A percentile compares a stretch with the other conserved stretches of the same genome.
Evolutionary conservation across 2,113 vertebrate genomes (phyloP).

Genomic region (Oreotrochilus melanogaster): DNA sequence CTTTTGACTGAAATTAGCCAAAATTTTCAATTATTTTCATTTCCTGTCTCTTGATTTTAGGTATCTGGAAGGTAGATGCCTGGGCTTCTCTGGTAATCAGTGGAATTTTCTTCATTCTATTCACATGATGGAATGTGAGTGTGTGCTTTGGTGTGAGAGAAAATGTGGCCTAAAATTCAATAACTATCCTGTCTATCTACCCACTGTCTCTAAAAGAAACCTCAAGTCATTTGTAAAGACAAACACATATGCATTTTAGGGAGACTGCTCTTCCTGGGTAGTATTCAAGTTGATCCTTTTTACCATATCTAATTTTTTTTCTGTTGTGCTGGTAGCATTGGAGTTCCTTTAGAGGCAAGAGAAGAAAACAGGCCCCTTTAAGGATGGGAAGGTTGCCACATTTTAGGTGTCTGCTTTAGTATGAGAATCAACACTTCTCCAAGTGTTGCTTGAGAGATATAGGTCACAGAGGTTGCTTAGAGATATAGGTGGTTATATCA

Average conservation of each 20-base stretch:
- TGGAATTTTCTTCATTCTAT: background rate
- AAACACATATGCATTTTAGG: background rate
- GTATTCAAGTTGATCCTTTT: background rate
- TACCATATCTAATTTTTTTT: background rate
- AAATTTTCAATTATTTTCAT: background rate
- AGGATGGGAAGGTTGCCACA: background rate
- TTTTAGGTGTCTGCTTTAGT: background rate
- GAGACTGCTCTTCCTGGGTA: background rate
- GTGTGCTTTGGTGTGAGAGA: background rate
- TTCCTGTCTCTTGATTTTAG: background rate
- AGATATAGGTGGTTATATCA: background rate
- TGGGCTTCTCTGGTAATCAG: background rate
- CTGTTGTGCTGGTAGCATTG: background rate
- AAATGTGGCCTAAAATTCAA: background rate
- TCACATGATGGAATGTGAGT: background rate
- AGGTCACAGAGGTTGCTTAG: background rate
- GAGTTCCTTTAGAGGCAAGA: background rate
- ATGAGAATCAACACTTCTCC: background rate
- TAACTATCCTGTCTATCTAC: background rate
- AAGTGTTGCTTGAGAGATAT: too few relatives aligned
- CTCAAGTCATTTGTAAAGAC: background rate
- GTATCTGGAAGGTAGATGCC: background rate
- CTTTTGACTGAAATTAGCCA: background rate
- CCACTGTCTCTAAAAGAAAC: background rate
- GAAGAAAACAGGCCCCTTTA: background rate